These are phyloP conservation scores for Myiozetetes cayanensis DNA, from an alignment of 2,113 vertebrate species.

Conservation along the genomic window DNA sequence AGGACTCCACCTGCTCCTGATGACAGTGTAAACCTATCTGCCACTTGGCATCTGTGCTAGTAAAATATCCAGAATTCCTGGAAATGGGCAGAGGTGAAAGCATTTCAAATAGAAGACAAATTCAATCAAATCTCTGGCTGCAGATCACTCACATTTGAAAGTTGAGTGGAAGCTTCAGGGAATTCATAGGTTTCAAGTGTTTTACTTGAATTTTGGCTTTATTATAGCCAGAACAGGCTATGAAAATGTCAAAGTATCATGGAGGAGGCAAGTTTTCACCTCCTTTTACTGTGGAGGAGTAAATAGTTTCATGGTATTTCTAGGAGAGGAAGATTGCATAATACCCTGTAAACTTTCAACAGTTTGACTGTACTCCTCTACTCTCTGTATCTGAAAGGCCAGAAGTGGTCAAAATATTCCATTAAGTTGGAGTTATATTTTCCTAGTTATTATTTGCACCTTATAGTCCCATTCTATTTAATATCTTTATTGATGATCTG, in stretches of 20 bases:
- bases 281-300: not conserved
- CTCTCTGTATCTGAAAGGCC: not conserved
- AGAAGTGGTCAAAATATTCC: not conserved
- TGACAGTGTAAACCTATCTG: not conserved
- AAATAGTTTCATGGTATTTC: not conserved
- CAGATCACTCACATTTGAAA: not conserved
- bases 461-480: not conserved
- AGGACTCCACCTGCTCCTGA: not conserved
- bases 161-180: not conserved
- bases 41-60: not conserved
- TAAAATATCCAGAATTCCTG: not conserved
- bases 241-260: not conserved
- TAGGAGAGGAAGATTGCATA: not conserved
- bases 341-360: not conserved
- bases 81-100: not conserved
- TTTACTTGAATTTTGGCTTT: not conserved
- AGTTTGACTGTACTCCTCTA: not conserved
- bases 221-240: not conserved
- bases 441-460: not conserved
- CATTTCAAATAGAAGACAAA: not conserved
- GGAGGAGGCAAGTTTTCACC: not conserved
- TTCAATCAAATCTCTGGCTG: not conserved
- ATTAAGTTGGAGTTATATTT: not conserved
- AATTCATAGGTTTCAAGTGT: not conserved
- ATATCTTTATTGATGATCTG: no score